These are phyloP conservation scores for Acipenser ruthenus DNA, from an alignment of 2,797 vertebrate genomes.

Conservation along the genomic window DNA sequence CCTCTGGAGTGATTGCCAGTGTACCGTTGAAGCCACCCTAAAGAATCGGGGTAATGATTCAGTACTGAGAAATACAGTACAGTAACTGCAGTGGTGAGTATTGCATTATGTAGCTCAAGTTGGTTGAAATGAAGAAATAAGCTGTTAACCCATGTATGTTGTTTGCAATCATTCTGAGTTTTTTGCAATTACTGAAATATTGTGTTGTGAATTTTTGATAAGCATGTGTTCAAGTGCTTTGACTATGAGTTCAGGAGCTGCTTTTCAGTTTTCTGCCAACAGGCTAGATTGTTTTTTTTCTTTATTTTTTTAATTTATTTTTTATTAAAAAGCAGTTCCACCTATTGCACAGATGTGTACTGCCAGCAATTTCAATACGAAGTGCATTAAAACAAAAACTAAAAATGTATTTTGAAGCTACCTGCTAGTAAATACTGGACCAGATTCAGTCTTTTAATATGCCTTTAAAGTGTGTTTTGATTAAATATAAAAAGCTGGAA, in stretches of 20 bases:
- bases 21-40: conserved; percentile 65
- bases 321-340: too few relatives aligned
- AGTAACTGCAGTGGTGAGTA: not conserved
- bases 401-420: too few relatives aligned
- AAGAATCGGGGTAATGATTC: not conserved
- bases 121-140: not conserved
- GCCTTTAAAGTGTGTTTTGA: not conserved
- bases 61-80: not conserved
- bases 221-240: too few relatives aligned
- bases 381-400: not conserved
- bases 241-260: too few relatives aligned
- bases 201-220: not conserved
- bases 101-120: not conserved
- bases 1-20: conserved; percentile 38
- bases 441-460: too few relatives aligned
- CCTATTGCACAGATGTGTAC: too few relatives aligned
- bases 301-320: too few relatives aligned
- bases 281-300: too few relatives aligned
- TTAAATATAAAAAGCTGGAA: not conserved
- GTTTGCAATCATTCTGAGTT: too few relatives aligned
- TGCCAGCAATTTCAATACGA: not conserved
- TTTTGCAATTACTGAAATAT: not conserved
- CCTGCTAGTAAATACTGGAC: too few relatives aligned
- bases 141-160: too few relatives aligned
- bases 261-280: too few relatives aligned